Percentiles rank a stretch among this genome's conserved stretches.
These are phyloP conservation scores for Aphidius gifuensis DNA, from an alignment of 1,140 invertebrate genomes.

Conservation along the genomic window DNA sequence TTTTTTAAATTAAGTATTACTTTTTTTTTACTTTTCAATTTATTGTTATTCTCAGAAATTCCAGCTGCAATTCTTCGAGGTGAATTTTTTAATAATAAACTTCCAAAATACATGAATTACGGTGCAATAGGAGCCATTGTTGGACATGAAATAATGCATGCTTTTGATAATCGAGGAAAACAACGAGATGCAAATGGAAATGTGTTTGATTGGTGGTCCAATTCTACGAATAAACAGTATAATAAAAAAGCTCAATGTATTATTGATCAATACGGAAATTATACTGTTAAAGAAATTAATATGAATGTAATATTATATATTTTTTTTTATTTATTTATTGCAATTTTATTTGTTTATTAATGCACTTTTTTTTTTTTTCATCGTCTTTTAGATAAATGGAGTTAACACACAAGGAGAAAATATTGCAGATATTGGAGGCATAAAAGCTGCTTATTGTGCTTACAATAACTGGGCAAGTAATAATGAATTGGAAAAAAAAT, in stretches of 20 bases:
- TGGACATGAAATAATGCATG: constrained; percentile 61
- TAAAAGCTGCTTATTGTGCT: constrained; percentile 81
- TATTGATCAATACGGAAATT: constrained; percentile 69
- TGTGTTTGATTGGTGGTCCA: constrained; percentile 66
- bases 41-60: constrained; percentile 57
- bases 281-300: constrained; percentile 58
- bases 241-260: constrained; percentile 64
- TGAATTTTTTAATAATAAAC: constrained; percentile 66
- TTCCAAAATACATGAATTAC: constrained; percentile 73
- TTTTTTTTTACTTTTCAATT: constrained; percentile 2
- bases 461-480: constrained; percentile 68
- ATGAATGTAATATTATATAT: too few relatives aligned
- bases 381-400: constrained; percentile 68
- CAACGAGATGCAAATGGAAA: constrained; percentile 68
- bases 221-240: constrained; percentile 59
- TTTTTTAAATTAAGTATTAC: constrained; percentile 56
- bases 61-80: constrained; percentile 76
- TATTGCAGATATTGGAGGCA: constrained; percentile 86
- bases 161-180: constrained; percentile 63
- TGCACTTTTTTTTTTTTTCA: not conserved
- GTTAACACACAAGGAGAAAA: constrained; percentile 87
- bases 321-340: too few relatives aligned
- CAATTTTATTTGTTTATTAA: too few relatives aligned
- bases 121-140: constrained; percentile 71
- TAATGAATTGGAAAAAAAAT: constrained; percentile 61